Conservation (phyloP, 2,113 vertebrate genomes). For the Castor canadensis region DNA sequence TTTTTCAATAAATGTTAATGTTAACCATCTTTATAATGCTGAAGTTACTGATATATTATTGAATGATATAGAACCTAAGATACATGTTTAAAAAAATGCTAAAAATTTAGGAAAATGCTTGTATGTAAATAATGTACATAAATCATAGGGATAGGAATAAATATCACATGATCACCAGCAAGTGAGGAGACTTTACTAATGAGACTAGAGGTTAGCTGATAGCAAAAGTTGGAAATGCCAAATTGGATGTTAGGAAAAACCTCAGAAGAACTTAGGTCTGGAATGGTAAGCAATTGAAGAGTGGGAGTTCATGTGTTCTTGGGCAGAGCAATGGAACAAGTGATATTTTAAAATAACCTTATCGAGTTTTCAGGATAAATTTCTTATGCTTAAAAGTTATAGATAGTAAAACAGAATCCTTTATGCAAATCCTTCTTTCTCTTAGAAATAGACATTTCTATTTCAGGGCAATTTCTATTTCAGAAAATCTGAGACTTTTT, state of each 20-base stretch:
- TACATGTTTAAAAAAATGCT: background rate
- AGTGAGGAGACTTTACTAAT: background rate
- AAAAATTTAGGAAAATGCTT: background rate
- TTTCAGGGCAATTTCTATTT: constrained; percentile 56
- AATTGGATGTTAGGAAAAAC: background rate
- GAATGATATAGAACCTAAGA: background rate
- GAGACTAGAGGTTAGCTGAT: background rate
- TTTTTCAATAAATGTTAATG: background rate
- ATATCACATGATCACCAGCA: background rate
- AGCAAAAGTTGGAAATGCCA: background rate
- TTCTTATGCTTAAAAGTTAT: constrained; percentile 39
- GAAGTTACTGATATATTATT: background rate
- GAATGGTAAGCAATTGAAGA: background rate
- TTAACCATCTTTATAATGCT: background rate
- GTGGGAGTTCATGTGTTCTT: background rate
- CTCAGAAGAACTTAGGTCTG: background rate
- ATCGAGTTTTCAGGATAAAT: constrained; percentile 14
- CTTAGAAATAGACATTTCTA: constrained; percentile 64
- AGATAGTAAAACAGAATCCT: background rate
- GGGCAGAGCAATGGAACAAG: background rate
- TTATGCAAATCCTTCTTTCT: constrained; percentile 54
- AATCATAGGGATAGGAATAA: background rate
- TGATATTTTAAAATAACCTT: constrained; percentile 38
- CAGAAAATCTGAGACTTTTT: constrained; percentile 34
- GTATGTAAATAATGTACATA: background rate